Percentiles rank a stretch among this genome's conserved stretches.
Conservation (phyloP, 2,888 invertebrate genomes). For the Cryptus armator region DNA sequence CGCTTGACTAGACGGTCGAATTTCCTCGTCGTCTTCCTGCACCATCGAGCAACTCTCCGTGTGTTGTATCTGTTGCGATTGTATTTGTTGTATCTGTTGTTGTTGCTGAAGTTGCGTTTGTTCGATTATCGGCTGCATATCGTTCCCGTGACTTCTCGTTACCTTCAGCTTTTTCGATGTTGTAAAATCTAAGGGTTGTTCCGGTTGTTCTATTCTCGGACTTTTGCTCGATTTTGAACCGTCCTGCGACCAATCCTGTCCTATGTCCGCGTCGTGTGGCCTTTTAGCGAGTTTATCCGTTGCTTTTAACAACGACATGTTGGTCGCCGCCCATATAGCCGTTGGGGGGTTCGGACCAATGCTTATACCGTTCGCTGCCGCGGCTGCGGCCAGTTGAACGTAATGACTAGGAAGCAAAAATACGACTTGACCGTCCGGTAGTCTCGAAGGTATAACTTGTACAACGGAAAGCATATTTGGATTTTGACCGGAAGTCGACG, state of each 20-base stretch:
- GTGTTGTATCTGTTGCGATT: slow-evolving; percentile 39
- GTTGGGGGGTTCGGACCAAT: slow-evolving; percentile 84
- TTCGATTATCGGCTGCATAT: slow-evolving; percentile 61
- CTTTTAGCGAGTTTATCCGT: slow-evolving; percentile 83
- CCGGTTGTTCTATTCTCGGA: slow-evolving; percentile 78
- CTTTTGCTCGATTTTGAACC: slow-evolving; percentile 75
- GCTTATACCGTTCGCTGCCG: slow-evolving; percentile 84
- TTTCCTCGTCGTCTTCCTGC: slow-evolving; percentile 71
- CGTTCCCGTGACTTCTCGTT: slow-evolving; percentile 65
- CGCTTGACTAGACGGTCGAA: slow-evolving; percentile 78
- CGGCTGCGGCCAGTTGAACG: slow-evolving; percentile 87
- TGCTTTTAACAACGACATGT: slow-evolving; percentile 83
- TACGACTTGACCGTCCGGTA: slow-evolving; percentile 88
- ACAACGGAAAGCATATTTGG: slow-evolving; percentile 84
- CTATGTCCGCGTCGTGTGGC: slow-evolving; percentile 78
- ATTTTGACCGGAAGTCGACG: slow-evolving; percentile 79
- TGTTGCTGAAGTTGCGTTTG: slow-evolving; percentile 54
- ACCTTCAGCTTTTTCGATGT: slow-evolving; percentile 81
- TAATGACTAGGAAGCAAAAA: slow-evolving; percentile 88
- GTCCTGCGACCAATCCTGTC: slow-evolving; percentile 79
- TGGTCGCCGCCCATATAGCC: slow-evolving; percentile 84
- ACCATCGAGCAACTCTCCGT: slow-evolving; percentile 58
- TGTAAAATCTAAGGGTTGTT: slow-evolving; percentile 83
- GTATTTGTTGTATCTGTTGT: slow-evolving; percentile 39
- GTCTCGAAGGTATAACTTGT: slow-evolving; percentile 86